phyloP scores from a whole-genome alignment of 2,888 invertebrate genomes.

The Troglohyphantes excavatus region DNA sequence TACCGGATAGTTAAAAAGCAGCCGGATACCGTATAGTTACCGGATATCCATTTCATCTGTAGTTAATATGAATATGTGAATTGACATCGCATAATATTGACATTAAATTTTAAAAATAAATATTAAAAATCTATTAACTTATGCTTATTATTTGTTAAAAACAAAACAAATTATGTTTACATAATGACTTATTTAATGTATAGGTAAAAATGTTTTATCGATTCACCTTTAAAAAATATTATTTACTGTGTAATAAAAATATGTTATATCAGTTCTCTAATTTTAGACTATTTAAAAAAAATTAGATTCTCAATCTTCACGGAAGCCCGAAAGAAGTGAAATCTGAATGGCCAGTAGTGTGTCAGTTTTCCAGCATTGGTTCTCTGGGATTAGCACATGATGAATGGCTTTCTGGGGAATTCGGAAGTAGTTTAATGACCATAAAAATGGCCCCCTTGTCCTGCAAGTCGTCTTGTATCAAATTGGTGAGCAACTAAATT shows the following conservation, averaged over 20 bases:
- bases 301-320: constrained; percentile 86
- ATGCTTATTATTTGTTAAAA: too few species aligned
- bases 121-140: too few species aligned
- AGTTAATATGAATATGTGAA: too few species aligned
- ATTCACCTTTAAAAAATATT: background rate
- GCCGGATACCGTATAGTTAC: too few species aligned
- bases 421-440: constrained; percentile 78
- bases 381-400: constrained; percentile 87
- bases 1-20: too few species aligned
- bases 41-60: too few species aligned
- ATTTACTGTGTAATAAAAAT: background rate
- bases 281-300: too few species aligned
- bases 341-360: constrained; percentile 88
- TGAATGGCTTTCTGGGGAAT: constrained; percentile 81
- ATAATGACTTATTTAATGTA: too few species aligned
- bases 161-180: too few species aligned
- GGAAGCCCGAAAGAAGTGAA: constrained; percentile 84
- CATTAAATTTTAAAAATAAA: too few species aligned
- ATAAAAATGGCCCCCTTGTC: constrained; percentile 51
- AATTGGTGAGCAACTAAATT: constrained; percentile 64
- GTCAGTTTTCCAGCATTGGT: constrained; percentile 96
- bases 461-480: constrained; percentile 52
- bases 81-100: too few species aligned
- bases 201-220: background rate
- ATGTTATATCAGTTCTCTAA: background rate